Base-by-base conservation (phyloP, 1,140 invertebrate species). In the Monomorium pharaonis region DNA sequence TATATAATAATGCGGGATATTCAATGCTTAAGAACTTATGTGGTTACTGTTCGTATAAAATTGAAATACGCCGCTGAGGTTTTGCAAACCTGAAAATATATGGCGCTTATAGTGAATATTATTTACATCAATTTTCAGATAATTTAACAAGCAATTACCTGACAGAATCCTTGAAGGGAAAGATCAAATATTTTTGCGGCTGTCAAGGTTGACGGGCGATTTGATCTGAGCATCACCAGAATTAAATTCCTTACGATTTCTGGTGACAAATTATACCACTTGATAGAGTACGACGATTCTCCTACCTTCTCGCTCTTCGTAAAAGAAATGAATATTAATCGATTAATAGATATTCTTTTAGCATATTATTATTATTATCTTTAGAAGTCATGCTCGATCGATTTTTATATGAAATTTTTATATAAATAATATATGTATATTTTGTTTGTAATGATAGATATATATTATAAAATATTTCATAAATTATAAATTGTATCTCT, bases 31-130 rank as follows among this genome's bases (percentile, higher is more conserved):
- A 24, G 2, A 47, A n/a, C 47, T 80, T 44, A 86, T 54, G 21
- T 62, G 4, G 85, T 88, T 44, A 94, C 86, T 0, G 92, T 81
- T 77, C 91, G 88, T 3, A 94, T 86, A 67, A 94, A 93, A 80
- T 94, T 94, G 18, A 94, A 86, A 62, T 94, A 94, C 0, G 92
- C 92, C 24, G 92, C 92, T 14, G 93, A 93, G 9, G 93, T 93
- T 86, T 94, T 94, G n/a, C 88, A 87, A n/a, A 94, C 91, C 93
- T 94, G 18, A 33, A 63, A 58, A 3, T 0, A 6, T 0, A n/a
- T 14, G 12, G 18, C 69, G 21, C 37, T n/a, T 47, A 16, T 27
- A 33, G 18, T 21, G 4, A 6, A 74, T 33, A 44, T 72, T 56
- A 56, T n/a, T 21, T 62, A 0, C 24, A 18, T 60, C 1, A 33